Evolutionary conservation across 2,113 vertebrate species (phyloP).

Genomic region (Dolichallabes microphthalmus): DNA sequence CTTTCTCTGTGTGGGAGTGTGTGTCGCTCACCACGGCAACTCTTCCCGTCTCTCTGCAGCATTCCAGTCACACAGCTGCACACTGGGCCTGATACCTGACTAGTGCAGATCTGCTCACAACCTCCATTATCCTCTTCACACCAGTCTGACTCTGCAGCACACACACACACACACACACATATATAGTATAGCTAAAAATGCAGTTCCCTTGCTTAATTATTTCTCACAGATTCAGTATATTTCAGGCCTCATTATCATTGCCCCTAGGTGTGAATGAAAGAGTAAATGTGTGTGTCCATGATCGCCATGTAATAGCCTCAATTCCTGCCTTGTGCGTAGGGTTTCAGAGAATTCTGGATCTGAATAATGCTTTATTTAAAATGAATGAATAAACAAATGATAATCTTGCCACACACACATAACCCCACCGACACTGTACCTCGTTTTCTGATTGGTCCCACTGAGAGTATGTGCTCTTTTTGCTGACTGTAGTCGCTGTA

Average conservation of each 20-base stretch:
- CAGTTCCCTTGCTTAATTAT: slow-evolving; percentile 18
- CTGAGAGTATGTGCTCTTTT: slow-evolving; percentile 88
- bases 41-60: slow-evolving; percentile 85
- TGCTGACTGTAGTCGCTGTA: slow-evolving; percentile 77
- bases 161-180: slow-evolving; percentile 14
- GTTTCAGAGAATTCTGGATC: neutral
- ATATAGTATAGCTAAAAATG: neutral
- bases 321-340: neutral
- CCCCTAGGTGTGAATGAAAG: neutral
- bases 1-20: slow-evolving; percentile 3
- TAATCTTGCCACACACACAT: neutral
- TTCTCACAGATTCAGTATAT: slow-evolving; percentile 14
- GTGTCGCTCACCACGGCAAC: slow-evolving; percentile 80
- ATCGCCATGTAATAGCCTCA: neutral
- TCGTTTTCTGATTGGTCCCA: slow-evolving; percentile 91
- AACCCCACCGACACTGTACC: slow-evolving; percentile 64
- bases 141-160: slow-evolving; percentile 84
- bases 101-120: slow-evolving; percentile 95
- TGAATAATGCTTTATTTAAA: neutral
- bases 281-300: neutral
- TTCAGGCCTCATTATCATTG: slow-evolving; percentile 1
- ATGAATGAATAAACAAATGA: neutral
- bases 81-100: slow-evolving; percentile 76
- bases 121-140: slow-evolving; percentile 88
- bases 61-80: slow-evolving; percentile 94